Percentiles rank a stretch among this genome's conserved stretches.
These are phyloP conservation scores for Oreochromis spilurus DNA, from an alignment of 2,113 vertebrate species.

Conservation along the genomic window DNA sequence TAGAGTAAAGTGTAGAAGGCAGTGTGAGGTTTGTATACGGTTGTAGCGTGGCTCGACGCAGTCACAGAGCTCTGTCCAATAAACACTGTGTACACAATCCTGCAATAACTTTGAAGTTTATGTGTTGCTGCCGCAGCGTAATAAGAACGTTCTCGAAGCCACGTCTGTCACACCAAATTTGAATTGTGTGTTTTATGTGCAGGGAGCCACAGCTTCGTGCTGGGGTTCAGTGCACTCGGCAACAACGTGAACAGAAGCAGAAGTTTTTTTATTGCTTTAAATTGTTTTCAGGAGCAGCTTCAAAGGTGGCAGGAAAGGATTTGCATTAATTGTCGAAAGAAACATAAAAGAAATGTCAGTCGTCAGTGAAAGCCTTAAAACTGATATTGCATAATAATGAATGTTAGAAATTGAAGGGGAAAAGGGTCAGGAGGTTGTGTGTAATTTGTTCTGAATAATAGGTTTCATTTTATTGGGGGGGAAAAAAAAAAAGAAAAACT, in stretches of 20 bases:
- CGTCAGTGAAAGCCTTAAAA: neutral
- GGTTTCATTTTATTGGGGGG: neutral
- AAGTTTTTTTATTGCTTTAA: neutral
- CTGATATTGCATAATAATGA: neutral
- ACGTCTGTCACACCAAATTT: neutral
- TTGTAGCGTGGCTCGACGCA: neutral
- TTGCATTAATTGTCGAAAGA: neutral
- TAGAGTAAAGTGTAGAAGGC: neutral
- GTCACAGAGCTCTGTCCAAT: neutral
- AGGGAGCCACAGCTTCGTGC: neutral
- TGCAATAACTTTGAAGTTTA: neutral
- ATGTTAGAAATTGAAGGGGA: neutral
- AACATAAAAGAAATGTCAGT: neutral
- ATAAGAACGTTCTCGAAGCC: neutral
- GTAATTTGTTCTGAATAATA: neutral
- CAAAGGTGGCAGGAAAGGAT: neutral
- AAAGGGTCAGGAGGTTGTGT: neutral
- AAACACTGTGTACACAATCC: neutral
- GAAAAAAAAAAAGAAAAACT: neutral
- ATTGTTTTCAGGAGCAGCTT: neutral
- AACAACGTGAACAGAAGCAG: neutral
- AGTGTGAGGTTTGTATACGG: neutral
- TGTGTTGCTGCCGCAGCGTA: neutral
- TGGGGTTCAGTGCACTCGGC: neutral
- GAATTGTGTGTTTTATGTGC: neutral